A percentile compares a stretch with the other conserved stretches of the same genome.
phyloP scores from a whole-genome alignment of 1,140 invertebrate genomes.

The Diabrotica undecimpunctata region DNA sequence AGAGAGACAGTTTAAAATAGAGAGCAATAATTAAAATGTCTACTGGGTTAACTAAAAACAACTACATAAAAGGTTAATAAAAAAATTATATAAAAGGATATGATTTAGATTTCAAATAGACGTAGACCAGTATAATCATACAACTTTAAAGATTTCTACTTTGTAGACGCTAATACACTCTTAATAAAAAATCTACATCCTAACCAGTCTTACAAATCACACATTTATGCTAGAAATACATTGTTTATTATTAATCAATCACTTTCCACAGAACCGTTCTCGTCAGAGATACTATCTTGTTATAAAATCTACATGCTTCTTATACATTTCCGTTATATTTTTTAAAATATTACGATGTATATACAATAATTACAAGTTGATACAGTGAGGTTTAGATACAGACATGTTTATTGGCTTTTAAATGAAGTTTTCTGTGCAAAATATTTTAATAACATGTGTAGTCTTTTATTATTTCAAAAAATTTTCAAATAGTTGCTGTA shows the following conservation, averaged over 20 bases:
- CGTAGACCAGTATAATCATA: no score
- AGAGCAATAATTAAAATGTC: no score
- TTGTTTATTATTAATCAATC: slow-evolving; percentile 3
- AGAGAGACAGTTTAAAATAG: no score
- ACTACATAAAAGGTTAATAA: no score
- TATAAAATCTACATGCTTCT: neutral
- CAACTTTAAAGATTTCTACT: neutral
- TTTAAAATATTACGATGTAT: slow-evolving; percentile 2
- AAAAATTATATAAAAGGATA: no score
- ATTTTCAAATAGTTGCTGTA: no score
- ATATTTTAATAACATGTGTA: no score
- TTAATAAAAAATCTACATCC: slow-evolving; percentile 35
- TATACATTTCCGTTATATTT: neutral
- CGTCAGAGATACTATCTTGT: slow-evolving; percentile 1
- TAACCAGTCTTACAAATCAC: slow-evolving; percentile 46
- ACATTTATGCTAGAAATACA: slow-evolving; percentile 34
- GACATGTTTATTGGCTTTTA: neutral
- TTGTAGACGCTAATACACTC: neutral
- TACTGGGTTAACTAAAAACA: no score
- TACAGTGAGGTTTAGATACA: neutral
- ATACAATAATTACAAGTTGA: slow-evolving; percentile 36
- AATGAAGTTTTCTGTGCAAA: no score
- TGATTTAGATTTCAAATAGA: no score
- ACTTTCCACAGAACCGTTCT: neutral
- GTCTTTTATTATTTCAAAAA: no score